Evolutionary conservation across 2,113 vertebrate genomes (phyloP), one percentile per base, ranked within the genome.

Genomic region (Albula glossodonta): DNA sequence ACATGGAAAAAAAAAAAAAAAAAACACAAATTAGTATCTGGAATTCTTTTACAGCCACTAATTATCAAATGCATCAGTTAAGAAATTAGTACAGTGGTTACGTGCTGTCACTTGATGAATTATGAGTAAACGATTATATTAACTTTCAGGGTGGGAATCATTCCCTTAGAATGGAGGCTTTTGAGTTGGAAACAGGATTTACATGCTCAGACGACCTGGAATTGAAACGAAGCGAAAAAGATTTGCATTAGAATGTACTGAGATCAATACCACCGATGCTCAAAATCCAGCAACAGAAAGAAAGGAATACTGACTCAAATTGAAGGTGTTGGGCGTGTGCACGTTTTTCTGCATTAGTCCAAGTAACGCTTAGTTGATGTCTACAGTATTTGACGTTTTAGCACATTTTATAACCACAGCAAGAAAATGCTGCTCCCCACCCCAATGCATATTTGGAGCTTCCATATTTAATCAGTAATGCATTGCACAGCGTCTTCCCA

Each of bases 111-210:
- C 51, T n/a, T 52, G 50, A 52, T 7, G 22, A 52, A 51, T n/a
- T 51, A 53, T 25, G 52, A 81, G 80, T 52, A 11, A 52, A 91
- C 89, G 89, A 86, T 86, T 88, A 88, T 86, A 89, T 91, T 86
- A 85, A 74, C 87, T 89, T 52, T 5, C 8, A 74, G 5, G 22
- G 31, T 5, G 84, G 31, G 41, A 52, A 25, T 60, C 41, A 5
- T 17, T 66, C 25, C 49, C 17, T 2, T 80, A 78, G 51, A 80
- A 49, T 22, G 31, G 41, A 41, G 17, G 48, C 41, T 78, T 48
- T 57, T 80, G n/a, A 56, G 41, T 80, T 51, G 2, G 84, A 87
- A 86, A 85, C 86, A 12, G 87, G 88, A 90, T 92, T 90, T 82
- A 89, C 82, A 86, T 87, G 90, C 86, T 49, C 51, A 80, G 51